Evolutionary conservation across 2,113 vertebrate species (phyloP).

Genomic region (Grammomys dolichurus): DNA sequence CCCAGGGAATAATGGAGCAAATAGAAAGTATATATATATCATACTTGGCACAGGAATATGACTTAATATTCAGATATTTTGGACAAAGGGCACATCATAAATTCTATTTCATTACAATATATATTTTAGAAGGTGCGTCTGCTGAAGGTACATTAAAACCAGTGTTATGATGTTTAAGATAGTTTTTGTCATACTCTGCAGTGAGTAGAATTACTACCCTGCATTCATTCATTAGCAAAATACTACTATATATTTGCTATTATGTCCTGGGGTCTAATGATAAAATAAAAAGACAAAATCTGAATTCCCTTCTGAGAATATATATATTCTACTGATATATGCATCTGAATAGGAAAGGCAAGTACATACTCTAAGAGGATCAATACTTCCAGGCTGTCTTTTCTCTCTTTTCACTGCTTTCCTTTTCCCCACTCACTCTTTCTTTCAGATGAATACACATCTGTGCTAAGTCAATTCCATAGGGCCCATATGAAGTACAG

Average conservation of each 20-base stretch:
- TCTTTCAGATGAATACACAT: neutral
- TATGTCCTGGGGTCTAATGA: neutral
- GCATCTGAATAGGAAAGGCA: neutral
- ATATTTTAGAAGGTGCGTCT: neutral
- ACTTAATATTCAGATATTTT: neutral
- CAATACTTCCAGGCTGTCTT: rapidly evolving
- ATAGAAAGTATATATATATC: neutral
- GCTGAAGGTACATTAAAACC: neutral
- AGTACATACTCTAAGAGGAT: rapidly evolving
- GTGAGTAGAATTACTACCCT: neutral
- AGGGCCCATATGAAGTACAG: neutral
- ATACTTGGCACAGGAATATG: neutral
- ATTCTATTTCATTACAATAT: neutral
- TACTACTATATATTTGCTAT: neutral
- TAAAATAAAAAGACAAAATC: neutral
- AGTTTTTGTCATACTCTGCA: neutral
- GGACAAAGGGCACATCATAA: neutral
- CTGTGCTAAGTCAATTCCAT: too few relatives aligned
- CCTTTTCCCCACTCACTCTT: neutral
- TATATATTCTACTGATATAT: neutral
- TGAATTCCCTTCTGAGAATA: neutral
- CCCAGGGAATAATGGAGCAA: neutral
- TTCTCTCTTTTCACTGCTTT: neutral
- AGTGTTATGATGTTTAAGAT: neutral
- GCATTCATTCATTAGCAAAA: neutral